Evolutionary conservation across 2,797 vertebrate species (phyloP).

Genomic region (Pachyuromys duprasi): DNA sequence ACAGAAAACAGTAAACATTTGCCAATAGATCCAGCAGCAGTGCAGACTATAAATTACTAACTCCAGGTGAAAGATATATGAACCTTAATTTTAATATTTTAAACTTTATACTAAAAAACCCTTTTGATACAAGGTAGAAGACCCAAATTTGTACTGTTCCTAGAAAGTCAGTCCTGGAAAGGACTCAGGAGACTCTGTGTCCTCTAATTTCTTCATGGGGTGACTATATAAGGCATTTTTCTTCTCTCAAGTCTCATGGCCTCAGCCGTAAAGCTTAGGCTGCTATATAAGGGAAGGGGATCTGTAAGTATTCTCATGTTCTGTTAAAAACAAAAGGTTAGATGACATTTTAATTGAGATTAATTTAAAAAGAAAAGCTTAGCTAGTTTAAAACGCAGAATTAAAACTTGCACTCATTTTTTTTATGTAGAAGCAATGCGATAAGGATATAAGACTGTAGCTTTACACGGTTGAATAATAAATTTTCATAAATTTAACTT

Average conservation of each 20-base stretch:
- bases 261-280: not conserved
- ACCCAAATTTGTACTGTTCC: not conserved
- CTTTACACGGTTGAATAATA: not conserved
- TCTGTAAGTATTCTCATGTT: not conserved
- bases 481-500: not conserved
- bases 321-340: not conserved
- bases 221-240: not conserved
- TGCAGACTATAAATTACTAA: not conserved
- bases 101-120: not conserved
- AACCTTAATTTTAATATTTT: not conserved
- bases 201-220: not conserved
- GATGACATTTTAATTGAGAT: not conserved
- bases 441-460: not conserved
- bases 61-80: not conserved
- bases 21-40: not conserved
- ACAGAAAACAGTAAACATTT: not conserved
- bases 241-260: not conserved
- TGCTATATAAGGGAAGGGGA: not conserved
- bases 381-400: slow-evolving; percentile 18
- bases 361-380: not conserved
- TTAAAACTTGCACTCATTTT: slow-evolving; percentile 11
- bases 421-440: not conserved
- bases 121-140: not conserved
- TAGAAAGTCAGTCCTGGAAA: not conserved
- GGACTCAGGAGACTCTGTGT: not conserved